Evolutionary conservation across 2,797 vertebrate genomes (phyloP), one percentile per base, ranked within the genome.

Genomic region (Oryzias sinensis): DNA sequence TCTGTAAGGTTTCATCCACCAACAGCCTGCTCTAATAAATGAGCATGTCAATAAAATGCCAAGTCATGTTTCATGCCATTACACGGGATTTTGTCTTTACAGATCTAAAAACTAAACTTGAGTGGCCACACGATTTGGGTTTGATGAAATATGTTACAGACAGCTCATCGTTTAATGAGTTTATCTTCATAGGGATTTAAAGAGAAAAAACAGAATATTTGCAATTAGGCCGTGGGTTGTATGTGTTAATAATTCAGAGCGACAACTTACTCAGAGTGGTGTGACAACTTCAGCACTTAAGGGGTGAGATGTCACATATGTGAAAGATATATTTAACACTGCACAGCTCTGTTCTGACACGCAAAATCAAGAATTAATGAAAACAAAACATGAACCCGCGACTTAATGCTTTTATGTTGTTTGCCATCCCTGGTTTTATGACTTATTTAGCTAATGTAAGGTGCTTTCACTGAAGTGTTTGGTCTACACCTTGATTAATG

Each of bases 231-330:
- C 22, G 45, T 14, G 20, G 17, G 20, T 24, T 47, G 20, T 14
- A 47, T 47, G 20, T 47, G 44, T 46, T 20, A 17, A 46, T 46
- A 46, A 46, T 46, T 46, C 18, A 46, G 22, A 18, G 44, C 20
- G 44, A 22, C 20, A 47, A 24, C 45, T 47, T 14, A 22, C 11
- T 20, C 45, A 47, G 45, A 20, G 45, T 13, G 33, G 33, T 37
- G 33, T 37, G 33, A 37, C 33, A 37, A 37, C 33, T 37, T 37
- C 33, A 37, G 33, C 33, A 37, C 33, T 37, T 37, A 47, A 13
- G 11, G 45, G 20, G 45, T 22, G 22, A 22, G 20, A 22, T 47
- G 18, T 47, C 45, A 47, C 45, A 47, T 22, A 20, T 22, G 45
- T 47, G 20, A 20, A 22, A 20, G 7, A 5, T 6, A 13, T 47